phyloP scores from a whole-genome alignment of 2,888 invertebrate genomes.

The Mantis religiosa region DNA sequence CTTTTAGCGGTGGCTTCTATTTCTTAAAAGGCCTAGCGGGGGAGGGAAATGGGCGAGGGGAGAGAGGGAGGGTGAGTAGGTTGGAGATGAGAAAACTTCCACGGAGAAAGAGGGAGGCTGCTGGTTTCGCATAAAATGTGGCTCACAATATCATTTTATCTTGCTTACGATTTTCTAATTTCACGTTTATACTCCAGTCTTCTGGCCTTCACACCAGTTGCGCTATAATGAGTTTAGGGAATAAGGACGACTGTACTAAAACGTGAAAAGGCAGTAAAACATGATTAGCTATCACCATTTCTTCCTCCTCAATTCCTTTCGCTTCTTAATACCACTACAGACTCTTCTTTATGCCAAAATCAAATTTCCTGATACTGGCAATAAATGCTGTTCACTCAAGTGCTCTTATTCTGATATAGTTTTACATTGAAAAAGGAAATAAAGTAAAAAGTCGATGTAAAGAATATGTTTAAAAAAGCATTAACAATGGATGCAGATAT shows the following conservation, averaged over 20 bases:
- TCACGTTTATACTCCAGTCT: neutral
- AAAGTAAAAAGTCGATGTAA: too few relatives aligned
- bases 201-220: neutral
- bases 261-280: neutral
- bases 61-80: neutral
- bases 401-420: too few relatives aligned
- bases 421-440: too few relatives aligned
- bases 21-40: conserved; percentile 1
- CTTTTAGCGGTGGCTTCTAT: conserved; percentile 2
- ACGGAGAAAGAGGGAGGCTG: neutral
- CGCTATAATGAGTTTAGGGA: neutral
- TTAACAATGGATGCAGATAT: too few relatives aligned
- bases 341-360: too few relatives aligned
- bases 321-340: too few relatives aligned
- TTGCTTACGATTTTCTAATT: neutral
- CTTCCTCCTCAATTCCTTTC: too few relatives aligned
- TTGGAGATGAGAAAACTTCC: neutral
- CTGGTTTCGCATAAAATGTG: neutral
- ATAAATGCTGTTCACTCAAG: too few relatives aligned
- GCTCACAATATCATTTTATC: neutral
- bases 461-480: too few relatives aligned
- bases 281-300: too few relatives aligned
- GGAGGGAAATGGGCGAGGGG: neutral
- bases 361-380: too few relatives aligned
- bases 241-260: neutral